Evolutionary conservation across 1,140 invertebrate species (phyloP).

Genomic region (Arctopsyche grandis): DNA sequence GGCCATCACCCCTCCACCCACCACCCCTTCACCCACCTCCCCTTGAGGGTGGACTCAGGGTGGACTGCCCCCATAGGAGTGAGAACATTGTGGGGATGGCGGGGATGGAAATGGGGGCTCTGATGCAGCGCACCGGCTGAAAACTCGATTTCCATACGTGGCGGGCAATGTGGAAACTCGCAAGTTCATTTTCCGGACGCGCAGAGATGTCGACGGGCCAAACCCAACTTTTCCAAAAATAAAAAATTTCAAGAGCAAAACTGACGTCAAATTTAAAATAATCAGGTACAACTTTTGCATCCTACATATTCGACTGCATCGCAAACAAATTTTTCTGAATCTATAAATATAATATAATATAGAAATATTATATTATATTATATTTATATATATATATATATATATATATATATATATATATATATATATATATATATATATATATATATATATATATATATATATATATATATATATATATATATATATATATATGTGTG

Average conservation of each 20-base stretch:
- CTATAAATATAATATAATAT: background rate
- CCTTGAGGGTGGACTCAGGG: constrained; percentile 2
- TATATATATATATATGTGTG: background rate
- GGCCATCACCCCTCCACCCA: background rate
- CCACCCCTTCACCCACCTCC: no score
- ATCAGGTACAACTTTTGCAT: background rate
- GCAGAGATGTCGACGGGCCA: background rate
- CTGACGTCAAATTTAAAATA: background rate
- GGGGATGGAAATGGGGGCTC: background rate
- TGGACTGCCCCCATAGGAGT: background rate
- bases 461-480: background rate
- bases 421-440: no score
- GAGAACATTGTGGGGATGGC: background rate
- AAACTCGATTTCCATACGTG: constrained; percentile 41
- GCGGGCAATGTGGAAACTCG: constrained; percentile 7
- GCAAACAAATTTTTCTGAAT: no score
- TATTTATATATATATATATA: no score
- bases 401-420: no score
- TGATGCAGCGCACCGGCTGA: constrained; percentile 23
- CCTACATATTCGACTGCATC: no score
- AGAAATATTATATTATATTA: background rate
- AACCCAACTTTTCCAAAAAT: no score
- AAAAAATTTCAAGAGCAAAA: background rate
- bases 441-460: no score
- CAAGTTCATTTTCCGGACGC: constrained; percentile 29